Evolutionary conservation across 2,888 invertebrate genomes (phyloP).

Genomic region (Coecobrya sp.): DNA sequence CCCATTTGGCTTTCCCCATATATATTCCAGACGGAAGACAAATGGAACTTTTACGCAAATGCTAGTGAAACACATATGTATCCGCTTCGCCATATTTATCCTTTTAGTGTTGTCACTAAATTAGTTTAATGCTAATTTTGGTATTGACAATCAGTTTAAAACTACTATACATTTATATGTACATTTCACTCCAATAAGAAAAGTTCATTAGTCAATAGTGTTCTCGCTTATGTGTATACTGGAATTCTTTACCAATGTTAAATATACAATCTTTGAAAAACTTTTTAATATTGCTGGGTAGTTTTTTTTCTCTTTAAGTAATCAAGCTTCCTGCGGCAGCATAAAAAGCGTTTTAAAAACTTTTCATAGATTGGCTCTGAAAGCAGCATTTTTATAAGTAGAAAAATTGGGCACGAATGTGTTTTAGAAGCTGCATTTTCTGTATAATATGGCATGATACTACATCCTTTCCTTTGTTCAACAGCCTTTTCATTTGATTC

Average conservation of each 20-base stretch:
- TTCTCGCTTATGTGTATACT: neutral
- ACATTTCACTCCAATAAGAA: too few relatives aligned
- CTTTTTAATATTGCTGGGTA: neutral
- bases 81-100: neutral
- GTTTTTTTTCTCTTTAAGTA: neutral
- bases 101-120: too few relatives aligned
- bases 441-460: neutral
- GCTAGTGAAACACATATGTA: neutral
- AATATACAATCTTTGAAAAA: neutral
- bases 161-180: too few relatives aligned
- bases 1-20: neutral
- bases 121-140: neutral
- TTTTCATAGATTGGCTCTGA: slow-evolving; percentile 1
- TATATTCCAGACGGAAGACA: neutral
- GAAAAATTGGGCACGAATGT: neutral
- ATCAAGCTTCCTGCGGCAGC: slow-evolving; percentile 7
- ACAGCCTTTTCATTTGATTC: slow-evolving; percentile 35
- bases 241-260: neutral
- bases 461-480: neutral
- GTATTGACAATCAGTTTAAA: neutral
- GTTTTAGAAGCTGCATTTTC: neutral
- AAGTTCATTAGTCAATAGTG: too few relatives aligned
- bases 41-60: neutral
- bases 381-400: neutral
- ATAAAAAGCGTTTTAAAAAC: neutral